phyloP scores from a whole-genome alignment of 1,140 invertebrate species.

The Drosophila nebulosa region DNA sequence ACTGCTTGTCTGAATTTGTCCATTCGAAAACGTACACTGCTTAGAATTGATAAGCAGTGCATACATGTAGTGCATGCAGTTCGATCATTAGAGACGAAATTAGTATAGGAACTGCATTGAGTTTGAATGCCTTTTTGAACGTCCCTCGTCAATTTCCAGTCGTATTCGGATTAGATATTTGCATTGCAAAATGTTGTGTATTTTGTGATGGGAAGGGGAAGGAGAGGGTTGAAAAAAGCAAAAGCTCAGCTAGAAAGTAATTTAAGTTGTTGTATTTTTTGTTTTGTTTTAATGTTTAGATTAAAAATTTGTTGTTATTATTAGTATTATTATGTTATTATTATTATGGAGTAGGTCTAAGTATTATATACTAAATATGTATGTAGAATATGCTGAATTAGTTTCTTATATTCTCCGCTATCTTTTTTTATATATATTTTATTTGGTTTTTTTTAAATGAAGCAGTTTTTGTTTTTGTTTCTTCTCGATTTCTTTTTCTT shows the following conservation, averaged over 20 bases:
- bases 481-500: background rate
- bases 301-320: background rate
- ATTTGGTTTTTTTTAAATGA: background rate
- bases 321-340: background rate
- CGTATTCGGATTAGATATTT: background rate
- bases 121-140: background rate
- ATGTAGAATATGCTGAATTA: constrained; percentile 2
- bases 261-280: background rate
- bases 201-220: background rate
- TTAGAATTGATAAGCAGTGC: too few species aligned
- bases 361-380: background rate
- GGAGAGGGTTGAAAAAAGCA: background rate
- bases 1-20: too few species aligned
- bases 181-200: background rate
- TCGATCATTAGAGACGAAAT: too few species aligned
- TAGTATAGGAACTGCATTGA: too few species aligned
- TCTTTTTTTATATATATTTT: background rate
- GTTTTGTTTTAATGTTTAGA: background rate
- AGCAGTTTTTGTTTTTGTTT: background rate
- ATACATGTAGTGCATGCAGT: too few species aligned
- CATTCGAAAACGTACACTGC: background rate
- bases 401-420: background rate
- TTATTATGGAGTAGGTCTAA: background rate
- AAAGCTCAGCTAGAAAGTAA: constrained; percentile 1
- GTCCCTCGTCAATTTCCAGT: background rate